These are phyloP conservation scores for Holacanthus passer DNA, from an alignment of 2,113 vertebrate genomes.

Conservation along the genomic window DNA sequence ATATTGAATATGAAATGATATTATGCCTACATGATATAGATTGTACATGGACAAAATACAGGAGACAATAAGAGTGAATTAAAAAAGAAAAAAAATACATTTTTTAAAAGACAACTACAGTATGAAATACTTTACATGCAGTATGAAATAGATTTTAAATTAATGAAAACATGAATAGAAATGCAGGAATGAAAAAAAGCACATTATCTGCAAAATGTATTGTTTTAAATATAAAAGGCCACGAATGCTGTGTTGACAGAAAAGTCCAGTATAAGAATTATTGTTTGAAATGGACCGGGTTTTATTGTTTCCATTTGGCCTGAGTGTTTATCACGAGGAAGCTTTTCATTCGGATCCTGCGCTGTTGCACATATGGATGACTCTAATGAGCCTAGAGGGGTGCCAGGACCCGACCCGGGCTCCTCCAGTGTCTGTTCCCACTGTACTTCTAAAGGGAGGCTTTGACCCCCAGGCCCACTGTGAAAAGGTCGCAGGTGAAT, in stretches of 20 bases:
- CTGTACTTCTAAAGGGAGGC: slow-evolving; percentile 58
- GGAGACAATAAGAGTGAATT: not conserved
- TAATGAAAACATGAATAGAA: not conserved
- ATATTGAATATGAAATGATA: not conserved
- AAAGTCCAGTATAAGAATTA: slow-evolving; percentile 6
- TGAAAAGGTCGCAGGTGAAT: slow-evolving; percentile 80
- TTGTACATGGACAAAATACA: not conserved
- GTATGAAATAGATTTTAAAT: not conserved
- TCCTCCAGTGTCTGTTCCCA: slow-evolving; percentile 57
- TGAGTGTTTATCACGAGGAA: slow-evolving; percentile 24
- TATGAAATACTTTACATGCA: not conserved
- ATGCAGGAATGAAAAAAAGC: not conserved
- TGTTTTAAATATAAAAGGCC: not conserved
- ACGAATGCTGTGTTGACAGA: not conserved
- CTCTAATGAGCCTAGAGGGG: slow-evolving; percentile 77
- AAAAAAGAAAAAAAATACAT: not conserved
- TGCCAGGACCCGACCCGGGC: slow-evolving; percentile 55
- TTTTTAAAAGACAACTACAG: not conserved
- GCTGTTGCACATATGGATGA: slow-evolving; percentile 75
- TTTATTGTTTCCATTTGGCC: slow-evolving; percentile 45
- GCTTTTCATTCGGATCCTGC: slow-evolving; percentile 57
- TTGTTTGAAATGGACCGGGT: slow-evolving; percentile 10
- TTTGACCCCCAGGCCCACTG: slow-evolving; percentile 71
- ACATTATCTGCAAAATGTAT: not conserved
- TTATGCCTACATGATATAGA: not conserved